Evolutionary conservation across 2,888 invertebrate species (phyloP).

Genomic region (Metacarcinus magister): DNA sequence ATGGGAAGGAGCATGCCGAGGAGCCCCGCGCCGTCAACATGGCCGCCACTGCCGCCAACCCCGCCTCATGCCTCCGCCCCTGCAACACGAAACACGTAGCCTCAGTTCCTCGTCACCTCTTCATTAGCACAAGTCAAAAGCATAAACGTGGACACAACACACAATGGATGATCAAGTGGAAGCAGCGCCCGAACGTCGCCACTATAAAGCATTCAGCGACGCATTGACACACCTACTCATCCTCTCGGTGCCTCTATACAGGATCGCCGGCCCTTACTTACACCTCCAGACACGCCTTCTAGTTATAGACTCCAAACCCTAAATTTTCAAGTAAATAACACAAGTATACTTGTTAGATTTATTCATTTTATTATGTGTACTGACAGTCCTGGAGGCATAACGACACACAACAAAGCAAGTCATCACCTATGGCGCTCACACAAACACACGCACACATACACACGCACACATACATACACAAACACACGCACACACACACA

Average conservation of each 20-base stretch:
- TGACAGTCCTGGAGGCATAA: background rate
- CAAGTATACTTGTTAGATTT: background rate
- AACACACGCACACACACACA: background rate
- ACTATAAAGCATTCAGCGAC: background rate
- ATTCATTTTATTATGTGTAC: background rate
- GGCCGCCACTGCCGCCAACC: conserved; percentile 67
- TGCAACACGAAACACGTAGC: conserved; percentile 77
- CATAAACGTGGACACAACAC: background rate
- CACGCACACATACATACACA: background rate
- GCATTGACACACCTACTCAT: background rate
- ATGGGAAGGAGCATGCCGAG: conserved; percentile 57
- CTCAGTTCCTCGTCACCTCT: conserved; percentile 60
- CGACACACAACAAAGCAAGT: background rate
- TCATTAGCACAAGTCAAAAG: conserved; percentile 1
- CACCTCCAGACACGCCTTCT: background rate
- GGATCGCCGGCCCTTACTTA: background rate
- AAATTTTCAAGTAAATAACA: background rate
- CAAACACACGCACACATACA: background rate
- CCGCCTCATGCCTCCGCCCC: conserved; percentile 72
- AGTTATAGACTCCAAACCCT: background rate
- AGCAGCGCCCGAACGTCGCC: background rate
- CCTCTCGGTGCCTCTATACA: background rate
- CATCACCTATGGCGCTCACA: background rate
- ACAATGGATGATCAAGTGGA: background rate
- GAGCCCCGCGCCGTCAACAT: conserved; percentile 54